These are phyloP conservation scores for Dicranocentrus wangi DNA, from an alignment of 2,888 invertebrate genomes.

Conservation along the genomic window DNA sequence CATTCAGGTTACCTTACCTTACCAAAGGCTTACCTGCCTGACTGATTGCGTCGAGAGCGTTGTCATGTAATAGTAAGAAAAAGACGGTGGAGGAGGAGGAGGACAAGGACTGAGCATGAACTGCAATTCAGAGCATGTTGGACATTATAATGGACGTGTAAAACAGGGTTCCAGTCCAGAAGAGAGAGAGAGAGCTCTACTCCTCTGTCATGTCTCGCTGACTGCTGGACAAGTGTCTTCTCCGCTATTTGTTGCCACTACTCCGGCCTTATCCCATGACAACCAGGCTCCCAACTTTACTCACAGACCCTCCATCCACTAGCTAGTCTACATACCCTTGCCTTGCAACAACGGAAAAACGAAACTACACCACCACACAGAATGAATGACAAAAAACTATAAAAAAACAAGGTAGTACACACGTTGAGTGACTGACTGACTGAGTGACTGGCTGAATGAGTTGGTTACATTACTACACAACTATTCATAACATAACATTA, in stretches of 20 bases:
- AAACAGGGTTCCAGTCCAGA: constrained; percentile 16
- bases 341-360: not conserved
- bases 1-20: no score
- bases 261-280: constrained; percentile 58
- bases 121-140: not conserved
- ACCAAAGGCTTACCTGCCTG: no score
- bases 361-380: no score
- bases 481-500: no score
- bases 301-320: not conserved
- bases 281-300: constrained; percentile 27
- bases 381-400: no score
- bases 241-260: constrained; percentile 54
- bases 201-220: constrained; percentile 16
- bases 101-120: not conserved
- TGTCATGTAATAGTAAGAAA: no score
- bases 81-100: not conserved
- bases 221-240: constrained; percentile 45
- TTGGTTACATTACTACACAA: no score
- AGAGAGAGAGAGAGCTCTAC: no score
- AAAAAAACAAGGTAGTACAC: no score
- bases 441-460: no score
- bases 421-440: no score
- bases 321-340: constrained; percentile 25
- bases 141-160: constrained; percentile 18
- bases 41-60: no score